Base-by-base conservation (phyloP, 2,113 vertebrate species). In the Cyprinodon variegatus region DNA sequence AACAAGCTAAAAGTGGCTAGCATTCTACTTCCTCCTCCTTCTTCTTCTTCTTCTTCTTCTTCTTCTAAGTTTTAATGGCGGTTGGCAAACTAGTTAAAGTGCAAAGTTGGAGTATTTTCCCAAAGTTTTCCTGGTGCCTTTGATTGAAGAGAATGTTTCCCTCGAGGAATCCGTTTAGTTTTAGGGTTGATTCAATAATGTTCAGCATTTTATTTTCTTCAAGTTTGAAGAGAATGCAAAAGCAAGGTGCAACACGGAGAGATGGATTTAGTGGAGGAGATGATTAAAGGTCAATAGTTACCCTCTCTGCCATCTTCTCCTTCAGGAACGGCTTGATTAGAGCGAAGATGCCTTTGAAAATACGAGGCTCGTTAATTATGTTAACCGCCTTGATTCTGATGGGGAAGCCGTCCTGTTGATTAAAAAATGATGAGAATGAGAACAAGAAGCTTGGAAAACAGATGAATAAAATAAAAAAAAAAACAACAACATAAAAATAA, bases 301-400 rank as follows among this genome's bases (percentile, higher is more conserved):
- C 98, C 95, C 98, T 94, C 81, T 98, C 96, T 62, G 97, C 97
- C 88, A 99, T 98, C 93, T 99, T 99, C 90, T 99, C 98, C 92
- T 99, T 99, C 88, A 99, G 92, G 91, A 99, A 99, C 37, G 98
- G 98, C 83, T 97, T 99, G 86, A 99, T 97, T 86, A 99, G 97
- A 65, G 98, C 98, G 92, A 99, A 99, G 90, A 99, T 98, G 79
- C 97, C 98, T 93, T 99, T 99, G 92, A 99, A 99, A 89, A 99
- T 99, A 73, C 95, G 94, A 39, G 98, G 98, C 83, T 99, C 98
- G 53, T 99, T 99, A 83, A 99, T 97, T 20, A 98, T 94, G 86
- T 99, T 98, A 70, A 99, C 97, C 0, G 97, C 97, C 93, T 99
- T 99, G 93, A 99, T 99, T 93, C 98, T 90, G 94, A 99, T 97